phyloP scores from a whole-genome alignment of 2,888 invertebrate species.

The Tholera decimalis region DNA sequence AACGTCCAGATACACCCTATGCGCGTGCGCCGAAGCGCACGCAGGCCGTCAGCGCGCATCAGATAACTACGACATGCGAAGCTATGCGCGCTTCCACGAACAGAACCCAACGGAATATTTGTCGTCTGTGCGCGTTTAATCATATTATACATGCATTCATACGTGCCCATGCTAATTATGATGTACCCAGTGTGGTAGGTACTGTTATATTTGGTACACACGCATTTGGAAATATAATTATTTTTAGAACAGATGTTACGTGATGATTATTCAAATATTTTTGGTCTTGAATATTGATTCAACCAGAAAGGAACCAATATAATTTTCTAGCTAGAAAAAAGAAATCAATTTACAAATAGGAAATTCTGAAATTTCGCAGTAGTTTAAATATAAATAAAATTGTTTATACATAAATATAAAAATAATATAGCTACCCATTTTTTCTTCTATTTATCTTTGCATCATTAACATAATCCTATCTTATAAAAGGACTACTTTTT shows the following conservation, averaged over 20 bases:
- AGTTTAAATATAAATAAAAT: too few relatives aligned
- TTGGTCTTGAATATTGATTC: not conserved
- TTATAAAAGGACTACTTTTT: conserved; percentile 19
- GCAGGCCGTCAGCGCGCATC: conserved; percentile 79
- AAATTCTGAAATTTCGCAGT: too few relatives aligned
- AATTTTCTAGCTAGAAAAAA: not conserved
- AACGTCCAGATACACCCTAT: conserved; percentile 67
- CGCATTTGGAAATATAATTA: conserved; percentile 49
- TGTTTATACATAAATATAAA: too few relatives aligned
- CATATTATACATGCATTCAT: conserved; percentile 63
- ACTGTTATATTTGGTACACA: conserved; percentile 60
- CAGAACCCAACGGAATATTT: conserved; percentile 68
- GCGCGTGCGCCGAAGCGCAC: conserved; percentile 74
- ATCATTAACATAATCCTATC: conserved; percentile 1
- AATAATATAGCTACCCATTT: too few relatives aligned
- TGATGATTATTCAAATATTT: conserved; percentile 32
- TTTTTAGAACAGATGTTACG: conserved; percentile 32
- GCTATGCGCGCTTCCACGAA: conserved; percentile 69
- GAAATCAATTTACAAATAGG: too few relatives aligned
- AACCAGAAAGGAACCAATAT: not conserved
- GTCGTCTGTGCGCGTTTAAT: conserved; percentile 65
- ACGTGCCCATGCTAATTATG: conserved; percentile 59
- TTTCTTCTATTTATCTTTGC: not conserved
- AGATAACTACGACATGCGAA: conserved; percentile 76
- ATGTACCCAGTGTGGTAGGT: conserved; percentile 48